A percentile compares a stretch with the other conserved stretches of the same genome.
phyloP scores from a whole-genome alignment of 2,888 invertebrate species.

The Barypeithes pellucidus region DNA sequence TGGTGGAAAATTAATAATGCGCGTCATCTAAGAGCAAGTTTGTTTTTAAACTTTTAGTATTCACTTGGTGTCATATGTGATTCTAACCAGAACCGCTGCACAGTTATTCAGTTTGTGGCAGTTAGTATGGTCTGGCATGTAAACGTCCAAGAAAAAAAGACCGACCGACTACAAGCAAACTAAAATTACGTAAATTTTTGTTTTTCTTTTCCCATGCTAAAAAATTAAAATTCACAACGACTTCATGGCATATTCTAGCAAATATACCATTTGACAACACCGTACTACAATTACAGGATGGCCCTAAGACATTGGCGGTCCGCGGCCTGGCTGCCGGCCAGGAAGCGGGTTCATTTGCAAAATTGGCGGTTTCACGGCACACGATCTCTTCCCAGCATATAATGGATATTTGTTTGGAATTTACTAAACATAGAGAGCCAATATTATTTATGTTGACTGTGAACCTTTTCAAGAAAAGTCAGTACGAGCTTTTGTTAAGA shows the following conservation, averaged over 20 bases:
- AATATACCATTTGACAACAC: not conserved
- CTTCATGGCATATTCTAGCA: not conserved
- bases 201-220: too few species aligned
- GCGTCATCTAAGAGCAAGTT: not conserved
- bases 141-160: too few species aligned
- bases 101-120: too few species aligned
- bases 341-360: constrained; percentile 56
- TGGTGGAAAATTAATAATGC: not conserved
- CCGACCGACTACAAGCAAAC: too few species aligned
- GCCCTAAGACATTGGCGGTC: constrained; percentile 34
- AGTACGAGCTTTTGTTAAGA: too few species aligned
- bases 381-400: constrained; percentile 22
- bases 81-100: too few species aligned
- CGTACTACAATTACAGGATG: constrained; percentile 11
- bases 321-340: constrained; percentile 61
- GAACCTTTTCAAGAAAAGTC: too few species aligned
- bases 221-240: not conserved
- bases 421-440: not conserved
- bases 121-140: too few species aligned
- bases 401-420: constrained; percentile 19
- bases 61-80: too few species aligned
- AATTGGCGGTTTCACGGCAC: constrained; percentile 33
- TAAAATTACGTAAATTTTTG: too few species aligned
- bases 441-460: not conserved
- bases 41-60: not conserved